phyloP scores from a whole-genome alignment of 1,140 invertebrate species.

The Pseudomyrmex cubaensis region DNA sequence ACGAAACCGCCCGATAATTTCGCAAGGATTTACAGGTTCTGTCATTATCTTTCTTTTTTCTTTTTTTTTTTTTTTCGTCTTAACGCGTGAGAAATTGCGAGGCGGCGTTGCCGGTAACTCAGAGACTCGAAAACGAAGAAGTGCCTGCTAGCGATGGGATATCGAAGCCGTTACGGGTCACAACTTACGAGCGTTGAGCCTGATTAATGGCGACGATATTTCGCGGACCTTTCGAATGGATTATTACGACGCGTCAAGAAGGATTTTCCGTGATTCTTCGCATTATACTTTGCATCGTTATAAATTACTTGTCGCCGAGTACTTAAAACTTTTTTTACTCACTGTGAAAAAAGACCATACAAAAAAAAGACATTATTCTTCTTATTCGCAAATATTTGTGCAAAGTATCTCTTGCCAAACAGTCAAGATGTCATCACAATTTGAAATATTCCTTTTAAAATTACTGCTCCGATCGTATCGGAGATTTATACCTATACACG shows the following conservation, averaged over 20 bases:
- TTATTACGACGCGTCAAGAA: not conserved
- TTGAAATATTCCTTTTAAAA: not conserved
- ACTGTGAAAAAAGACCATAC: too few relatives aligned
- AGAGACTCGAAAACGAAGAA: not conserved
- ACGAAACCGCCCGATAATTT: constrained; percentile 57
- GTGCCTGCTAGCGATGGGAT: not conserved
- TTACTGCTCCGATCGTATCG: not conserved
- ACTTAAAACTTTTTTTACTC: too few relatives aligned
- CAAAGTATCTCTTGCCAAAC: too few relatives aligned
- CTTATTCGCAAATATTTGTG: too few relatives aligned
- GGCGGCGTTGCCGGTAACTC: not conserved
- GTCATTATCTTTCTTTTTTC: not conserved
- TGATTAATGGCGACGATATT: constrained; percentile 8
- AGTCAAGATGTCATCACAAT: not conserved
- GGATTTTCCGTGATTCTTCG: constrained; percentile 13
- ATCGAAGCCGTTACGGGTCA: not conserved
- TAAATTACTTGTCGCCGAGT: not conserved
- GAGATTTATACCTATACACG: constrained; percentile 2
- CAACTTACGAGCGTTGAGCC: constrained; percentile 6
- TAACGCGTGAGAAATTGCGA: not conserved
- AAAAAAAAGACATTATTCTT: too few relatives aligned
- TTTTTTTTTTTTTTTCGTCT: not conserved
- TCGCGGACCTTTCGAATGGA: not conserved
- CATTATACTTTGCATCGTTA: not conserved
- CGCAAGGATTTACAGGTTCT: constrained; percentile 9